These are phyloP conservation scores for Columbina picui DNA, from an alignment of 2,113 vertebrate genomes.

Conservation along the genomic window DNA sequence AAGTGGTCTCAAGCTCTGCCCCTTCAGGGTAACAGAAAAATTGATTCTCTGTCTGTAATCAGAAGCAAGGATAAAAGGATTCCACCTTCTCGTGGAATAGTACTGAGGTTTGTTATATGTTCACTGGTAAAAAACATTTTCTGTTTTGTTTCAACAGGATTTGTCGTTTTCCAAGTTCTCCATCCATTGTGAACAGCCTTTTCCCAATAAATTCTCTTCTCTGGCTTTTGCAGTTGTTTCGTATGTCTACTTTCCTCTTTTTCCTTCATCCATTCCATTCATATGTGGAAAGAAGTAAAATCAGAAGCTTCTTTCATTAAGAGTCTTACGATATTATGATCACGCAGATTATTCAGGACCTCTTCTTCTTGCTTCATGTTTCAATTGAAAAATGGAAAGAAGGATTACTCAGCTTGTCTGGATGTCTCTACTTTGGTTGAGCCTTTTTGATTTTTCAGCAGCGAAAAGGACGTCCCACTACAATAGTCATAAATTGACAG, in stretches of 20 bases:
- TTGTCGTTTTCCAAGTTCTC: background rate
- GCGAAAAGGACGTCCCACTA: background rate
- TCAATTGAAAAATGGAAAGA: background rate
- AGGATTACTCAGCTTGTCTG: background rate
- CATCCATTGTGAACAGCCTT: background rate
- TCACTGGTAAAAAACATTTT: background rate
- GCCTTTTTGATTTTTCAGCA: background rate
- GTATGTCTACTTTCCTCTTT: background rate
- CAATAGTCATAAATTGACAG: background rate
- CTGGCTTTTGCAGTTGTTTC: background rate
- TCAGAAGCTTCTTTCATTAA: background rate
- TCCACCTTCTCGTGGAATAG: background rate
- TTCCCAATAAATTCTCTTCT: background rate
- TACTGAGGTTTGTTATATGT: background rate
- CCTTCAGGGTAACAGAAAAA: background rate
- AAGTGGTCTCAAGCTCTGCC: background rate
- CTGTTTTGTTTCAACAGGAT: background rate
- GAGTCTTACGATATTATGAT: background rate
- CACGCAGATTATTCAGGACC: background rate
- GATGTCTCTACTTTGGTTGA: background rate
- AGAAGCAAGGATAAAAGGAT: background rate
- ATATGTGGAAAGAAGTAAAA: background rate
- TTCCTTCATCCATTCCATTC: background rate
- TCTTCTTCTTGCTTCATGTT: background rate
- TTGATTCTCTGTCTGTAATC: background rate